Conservation (phyloP, 1,140 invertebrate genomes). For the Drosophila micromelanica region DNA sequence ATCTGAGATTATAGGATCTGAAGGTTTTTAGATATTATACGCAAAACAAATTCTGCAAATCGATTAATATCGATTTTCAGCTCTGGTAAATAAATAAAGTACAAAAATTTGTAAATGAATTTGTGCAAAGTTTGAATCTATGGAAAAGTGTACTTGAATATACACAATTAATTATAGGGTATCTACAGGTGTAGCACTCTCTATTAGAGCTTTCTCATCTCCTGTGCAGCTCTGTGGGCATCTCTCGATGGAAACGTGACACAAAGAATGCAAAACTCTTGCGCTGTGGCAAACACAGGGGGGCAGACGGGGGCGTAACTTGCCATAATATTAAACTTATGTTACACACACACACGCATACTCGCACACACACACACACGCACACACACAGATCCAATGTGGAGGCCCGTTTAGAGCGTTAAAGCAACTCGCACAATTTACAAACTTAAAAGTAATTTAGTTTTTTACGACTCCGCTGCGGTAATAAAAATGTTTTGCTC, state of each 20-base stretch:
- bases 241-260: slow-evolving; percentile 73
- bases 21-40: too few relatives aligned
- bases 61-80: too few relatives aligned
- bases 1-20: too few relatives aligned
- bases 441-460: slow-evolving; percentile 83
- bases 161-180: neutral
- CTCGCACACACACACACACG: neutral
- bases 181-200: neutral
- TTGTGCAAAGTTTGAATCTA: too few relatives aligned
- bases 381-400: slow-evolving; percentile 26
- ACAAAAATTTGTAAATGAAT: too few relatives aligned
- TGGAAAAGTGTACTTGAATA: too few relatives aligned
- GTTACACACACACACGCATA: slow-evolving; percentile 50
- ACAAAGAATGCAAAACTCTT: slow-evolving; percentile 80
- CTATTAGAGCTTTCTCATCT: slow-evolving; percentile 27
- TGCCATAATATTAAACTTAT: slow-evolving; percentile 65
- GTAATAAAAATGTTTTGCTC: slow-evolving; percentile 77
- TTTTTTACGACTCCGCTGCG: slow-evolving; percentile 79
- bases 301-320: slow-evolving; percentile 12
- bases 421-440: slow-evolving; percentile 74
- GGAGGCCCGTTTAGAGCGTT: slow-evolving; percentile 52
- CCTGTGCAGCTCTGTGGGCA: slow-evolving; percentile 45
- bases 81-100: too few relatives aligned
- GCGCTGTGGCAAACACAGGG: slow-evolving; percentile 17
- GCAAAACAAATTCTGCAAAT: too few relatives aligned